phyloP scores from a whole-genome alignment of 2,113 vertebrate genomes.

The Calidris pugnax region DNA sequence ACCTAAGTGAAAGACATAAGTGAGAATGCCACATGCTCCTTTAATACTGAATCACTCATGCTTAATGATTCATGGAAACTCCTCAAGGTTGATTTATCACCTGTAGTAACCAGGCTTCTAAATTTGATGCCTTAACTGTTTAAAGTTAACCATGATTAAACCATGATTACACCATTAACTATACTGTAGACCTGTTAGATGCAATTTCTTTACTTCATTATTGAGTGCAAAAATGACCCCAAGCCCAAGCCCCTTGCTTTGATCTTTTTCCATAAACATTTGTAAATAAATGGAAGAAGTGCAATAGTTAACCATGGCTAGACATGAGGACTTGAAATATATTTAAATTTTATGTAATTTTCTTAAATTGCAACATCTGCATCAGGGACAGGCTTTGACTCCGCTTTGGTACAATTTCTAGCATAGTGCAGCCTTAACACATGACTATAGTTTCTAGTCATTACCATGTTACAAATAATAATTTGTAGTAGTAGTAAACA shows the following conservation, averaged over 20 bases:
- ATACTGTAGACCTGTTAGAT: neutral
- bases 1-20: neutral
- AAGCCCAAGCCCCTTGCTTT: neutral
- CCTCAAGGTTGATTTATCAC: neutral
- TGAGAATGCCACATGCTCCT: neutral
- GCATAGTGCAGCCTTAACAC: accelerated
- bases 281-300: neutral
- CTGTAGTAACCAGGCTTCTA: neutral
- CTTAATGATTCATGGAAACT: neutral
- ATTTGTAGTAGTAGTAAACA: neutral
- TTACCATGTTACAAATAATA: neutral
- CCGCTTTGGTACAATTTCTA: neutral
- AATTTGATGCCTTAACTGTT: neutral
- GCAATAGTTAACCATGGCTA: neutral
- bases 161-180: neutral
- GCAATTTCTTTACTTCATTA: neutral
- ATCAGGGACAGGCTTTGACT: neutral
- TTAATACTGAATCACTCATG: neutral
- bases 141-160: neutral
- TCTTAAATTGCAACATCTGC: neutral
- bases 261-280: neutral
- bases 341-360: neutral
- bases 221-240: neutral
- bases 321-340: neutral
- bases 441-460: neutral